Percentiles rank a stretch among this genome's conserved stretches.
Evolutionary conservation across 2,113 vertebrate species (phyloP).

Genomic region (Oreochromis tanganicae): DNA sequence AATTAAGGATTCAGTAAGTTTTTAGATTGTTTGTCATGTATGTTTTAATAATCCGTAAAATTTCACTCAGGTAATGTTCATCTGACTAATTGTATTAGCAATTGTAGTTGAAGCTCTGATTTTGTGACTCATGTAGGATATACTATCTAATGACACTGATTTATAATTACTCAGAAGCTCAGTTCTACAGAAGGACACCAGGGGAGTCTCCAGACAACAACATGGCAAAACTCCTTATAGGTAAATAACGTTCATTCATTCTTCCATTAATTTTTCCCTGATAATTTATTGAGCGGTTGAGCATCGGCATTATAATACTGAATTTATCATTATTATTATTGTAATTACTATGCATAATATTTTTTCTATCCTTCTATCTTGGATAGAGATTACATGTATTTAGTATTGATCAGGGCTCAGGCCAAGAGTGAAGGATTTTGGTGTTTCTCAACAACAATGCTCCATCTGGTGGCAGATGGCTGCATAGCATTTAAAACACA

Average conservation of each 20-base stretch:
- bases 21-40: neutral
- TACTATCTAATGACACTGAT: neutral
- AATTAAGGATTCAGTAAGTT: neutral
- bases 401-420: neutral
- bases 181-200: neutral
- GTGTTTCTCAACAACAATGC: neutral
- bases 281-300: neutral
- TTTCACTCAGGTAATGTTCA: neutral
- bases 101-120: neutral
- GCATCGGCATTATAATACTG: neutral
- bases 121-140: neutral
- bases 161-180: neutral
- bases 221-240: constrained; percentile 59
- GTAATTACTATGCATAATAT: neutral
- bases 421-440: neutral
- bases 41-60: neutral
- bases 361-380: neutral
- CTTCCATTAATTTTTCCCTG: neutral
- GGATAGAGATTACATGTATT: neutral
- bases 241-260: constrained; percentile 18
- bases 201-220: neutral
- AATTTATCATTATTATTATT: neutral
- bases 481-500: neutral
- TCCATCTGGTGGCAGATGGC: neutral
- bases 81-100: neutral